Conservation (phyloP, 1,140 invertebrate species). For the Lethrus apterus region DNA sequence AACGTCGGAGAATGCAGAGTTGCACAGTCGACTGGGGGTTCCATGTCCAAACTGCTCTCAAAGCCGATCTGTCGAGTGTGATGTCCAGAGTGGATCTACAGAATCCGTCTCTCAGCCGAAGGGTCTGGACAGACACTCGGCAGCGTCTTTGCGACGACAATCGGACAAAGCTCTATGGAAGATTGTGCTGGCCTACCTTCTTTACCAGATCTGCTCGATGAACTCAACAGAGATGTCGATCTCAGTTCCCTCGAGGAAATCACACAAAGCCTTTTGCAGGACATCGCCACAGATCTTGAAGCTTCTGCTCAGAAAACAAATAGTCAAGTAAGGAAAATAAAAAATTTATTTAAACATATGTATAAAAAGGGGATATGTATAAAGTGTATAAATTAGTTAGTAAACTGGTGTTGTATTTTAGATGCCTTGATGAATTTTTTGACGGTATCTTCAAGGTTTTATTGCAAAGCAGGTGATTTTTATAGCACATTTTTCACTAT, state of each 20-base stretch:
- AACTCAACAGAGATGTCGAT: constrained; percentile 57
- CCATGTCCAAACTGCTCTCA: constrained; percentile 46
- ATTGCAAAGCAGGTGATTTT: constrained; percentile 17
- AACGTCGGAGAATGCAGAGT: constrained; percentile 53
- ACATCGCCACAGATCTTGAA: constrained; percentile 68
- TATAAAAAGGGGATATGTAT: neutral
- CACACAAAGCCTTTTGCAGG: constrained; percentile 69
- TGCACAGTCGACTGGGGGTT: constrained; percentile 48
- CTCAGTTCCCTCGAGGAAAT: constrained; percentile 66
- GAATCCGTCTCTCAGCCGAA: constrained; percentile 77
- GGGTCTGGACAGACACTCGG: constrained; percentile 60
- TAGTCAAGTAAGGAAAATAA: constrained; percentile 30
- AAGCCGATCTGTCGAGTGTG: constrained; percentile 48
- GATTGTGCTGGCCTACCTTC: constrained; percentile 66
- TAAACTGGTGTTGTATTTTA: constrained; percentile 9
- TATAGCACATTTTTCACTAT: constrained; percentile 1
- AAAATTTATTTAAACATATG: neutral
- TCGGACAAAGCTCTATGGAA: constrained; percentile 46
- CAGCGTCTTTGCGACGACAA: constrained; percentile 43
- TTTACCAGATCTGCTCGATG: constrained; percentile 69
- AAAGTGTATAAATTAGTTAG: neutral
- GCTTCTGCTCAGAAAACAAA: constrained; percentile 51
- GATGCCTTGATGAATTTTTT: constrained; percentile 13
- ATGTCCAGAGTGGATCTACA: constrained; percentile 62
- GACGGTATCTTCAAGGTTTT: constrained; percentile 10